Evolutionary conservation across 2,888 invertebrate species (phyloP), one percentile per base, ranked within the genome.

Genomic region (Arrhopalites spinosus): DNA sequence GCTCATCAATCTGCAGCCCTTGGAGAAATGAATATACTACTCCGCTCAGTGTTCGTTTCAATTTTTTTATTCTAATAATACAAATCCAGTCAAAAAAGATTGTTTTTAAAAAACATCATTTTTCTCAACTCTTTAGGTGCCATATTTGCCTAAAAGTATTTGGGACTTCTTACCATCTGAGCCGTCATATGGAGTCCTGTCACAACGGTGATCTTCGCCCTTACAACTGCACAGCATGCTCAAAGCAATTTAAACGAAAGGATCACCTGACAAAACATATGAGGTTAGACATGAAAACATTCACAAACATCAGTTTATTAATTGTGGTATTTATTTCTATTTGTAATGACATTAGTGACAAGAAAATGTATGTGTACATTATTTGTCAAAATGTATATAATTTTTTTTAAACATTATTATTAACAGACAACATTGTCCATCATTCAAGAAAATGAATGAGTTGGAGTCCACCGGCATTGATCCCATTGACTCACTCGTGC

Each of bases 61-160:
- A n/a, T n/a, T n/a, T n/a, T n/a, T n/a, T n/a, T n/a, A n/a, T n/a
- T n/a, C n/a, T n/a, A n/a, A n/a, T n/a, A n/a, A n/a, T n/a, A n/a
- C n/a, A n/a, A n/a, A n/a, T n/a, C n/a, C n/a, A n/a, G n/a, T n/a
- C n/a, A n/a, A n/a, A n/a, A n/a, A n/a, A n/a, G n/a, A n/a, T n/a
- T n/a, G n/a, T n/a, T n/a, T n/a, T n/a, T n/a, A n/a, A n/a, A n/a
- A n/a, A n/a, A n/a, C n/a, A n/a, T n/a, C n/a, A n/a, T n/a, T n/a
- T n/a, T n/a, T n/a, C n/a, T n/a, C n/a, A n/a, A n/a, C n/a, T n/a
- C n/a, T n/a, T n/a, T n/a, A n/a, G n/a, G n/a, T 81, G 81, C 56
- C 79, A 81, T 67, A 76, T 80, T 64, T 81, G 81, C 68, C 76
- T 81, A 15, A 81, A 81, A 75, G 81, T 81, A 29, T 81, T 81